phyloP scores from a whole-genome alignment of 2,113 vertebrate genomes.

The Dendrocopos noguchii region DNA sequence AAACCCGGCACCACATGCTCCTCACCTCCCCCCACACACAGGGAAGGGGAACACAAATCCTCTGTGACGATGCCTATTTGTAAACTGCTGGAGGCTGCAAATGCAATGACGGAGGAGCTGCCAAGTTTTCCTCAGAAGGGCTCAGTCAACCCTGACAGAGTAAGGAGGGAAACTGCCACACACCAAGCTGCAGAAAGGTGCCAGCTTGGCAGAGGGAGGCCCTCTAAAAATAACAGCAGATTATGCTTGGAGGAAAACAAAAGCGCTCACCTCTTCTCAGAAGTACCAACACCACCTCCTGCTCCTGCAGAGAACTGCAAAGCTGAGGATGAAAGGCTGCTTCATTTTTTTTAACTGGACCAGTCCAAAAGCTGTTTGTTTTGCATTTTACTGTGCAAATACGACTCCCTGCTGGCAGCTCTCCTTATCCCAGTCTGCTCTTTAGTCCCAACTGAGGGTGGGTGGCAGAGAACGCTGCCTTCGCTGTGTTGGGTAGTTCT shows the following conservation, averaged over 20 bases:
- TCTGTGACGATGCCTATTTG: not conserved
- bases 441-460: not conserved
- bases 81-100: not conserved
- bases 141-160: not conserved
- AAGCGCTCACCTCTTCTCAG: slow-evolving; percentile 10
- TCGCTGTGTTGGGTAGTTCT: not conserved
- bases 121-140: not conserved
- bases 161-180: not conserved
- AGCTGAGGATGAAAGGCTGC: accelerated
- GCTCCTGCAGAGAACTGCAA: not conserved
- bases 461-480: not conserved
- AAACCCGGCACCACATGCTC: accelerated
- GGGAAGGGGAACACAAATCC: not conserved
- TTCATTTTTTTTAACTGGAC: not conserved
- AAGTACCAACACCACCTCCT: not conserved
- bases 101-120: not conserved
- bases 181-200: not conserved
- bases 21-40: not conserved
- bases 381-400: not conserved
- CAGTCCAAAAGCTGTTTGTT: not conserved
- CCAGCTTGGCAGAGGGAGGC: not conserved
- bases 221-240: slow-evolving; percentile 24
- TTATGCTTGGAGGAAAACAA: not conserved
- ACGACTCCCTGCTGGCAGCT: not conserved
- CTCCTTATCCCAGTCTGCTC: not conserved